Evolutionary conservation across 2,888 invertebrate species (phyloP).

Genomic region (Nomada flava): DNA sequence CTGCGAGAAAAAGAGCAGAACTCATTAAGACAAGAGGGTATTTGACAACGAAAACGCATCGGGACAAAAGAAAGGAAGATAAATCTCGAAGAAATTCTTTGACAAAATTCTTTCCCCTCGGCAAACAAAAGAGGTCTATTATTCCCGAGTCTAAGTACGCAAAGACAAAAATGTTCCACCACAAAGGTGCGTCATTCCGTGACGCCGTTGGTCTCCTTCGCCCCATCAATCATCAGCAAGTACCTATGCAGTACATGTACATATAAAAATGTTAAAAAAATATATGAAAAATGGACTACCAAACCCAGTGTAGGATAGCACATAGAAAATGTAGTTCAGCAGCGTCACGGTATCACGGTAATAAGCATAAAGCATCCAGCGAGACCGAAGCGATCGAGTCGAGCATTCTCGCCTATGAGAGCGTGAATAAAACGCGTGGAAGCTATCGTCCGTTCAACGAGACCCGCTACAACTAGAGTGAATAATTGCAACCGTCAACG

Average conservation of each 20-base stretch:
- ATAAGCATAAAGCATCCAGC: constrained; percentile 34
- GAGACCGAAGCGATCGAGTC: constrained; percentile 44
- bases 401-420: constrained; percentile 74
- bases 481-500: constrained; percentile 64
- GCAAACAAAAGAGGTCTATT: no score
- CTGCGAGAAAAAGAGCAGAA: no score
- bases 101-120: no score
- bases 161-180: neutral
- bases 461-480: constrained; percentile 60
- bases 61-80: no score
- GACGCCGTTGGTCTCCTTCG: neutral
- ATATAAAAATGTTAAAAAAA: neutral
- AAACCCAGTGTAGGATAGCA: neutral
- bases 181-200: neutral
- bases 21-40: no score
- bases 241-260: neutral
- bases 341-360: constrained; percentile 54
- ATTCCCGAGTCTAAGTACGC: neutral
- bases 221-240: neutral
- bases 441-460: constrained; percentile 30
- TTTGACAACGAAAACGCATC: no score
- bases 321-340: constrained; percentile 61
- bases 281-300: neutral
- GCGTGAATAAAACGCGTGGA: constrained; percentile 73
- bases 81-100: no score